A percentile compares a stretch with the other conserved stretches of the same genome.
phyloP scores from a whole-genome alignment of 2,888 invertebrate species.

The Chrysodeixis includens region DNA sequence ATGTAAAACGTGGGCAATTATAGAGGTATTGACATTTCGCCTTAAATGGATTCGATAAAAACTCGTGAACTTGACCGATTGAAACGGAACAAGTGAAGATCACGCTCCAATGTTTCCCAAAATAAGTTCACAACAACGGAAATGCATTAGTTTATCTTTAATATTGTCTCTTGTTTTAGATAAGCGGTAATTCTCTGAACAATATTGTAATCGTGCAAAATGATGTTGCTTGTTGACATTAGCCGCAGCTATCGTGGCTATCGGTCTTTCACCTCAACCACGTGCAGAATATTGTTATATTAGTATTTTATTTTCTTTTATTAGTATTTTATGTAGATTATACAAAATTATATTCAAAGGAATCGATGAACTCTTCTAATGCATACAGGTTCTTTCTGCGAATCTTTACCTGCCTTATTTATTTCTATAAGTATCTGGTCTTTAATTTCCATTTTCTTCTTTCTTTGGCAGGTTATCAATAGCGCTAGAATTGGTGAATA shows the following conservation, averaged over 20 bases:
- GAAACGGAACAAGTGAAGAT: too few species aligned
- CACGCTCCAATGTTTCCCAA: too few species aligned
- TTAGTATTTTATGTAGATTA: too few species aligned
- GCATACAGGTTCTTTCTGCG: too few species aligned
- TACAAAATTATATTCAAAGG: too few species aligned
- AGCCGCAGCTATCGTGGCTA: neutral
- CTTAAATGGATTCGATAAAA: neutral
- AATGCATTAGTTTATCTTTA: too few species aligned
- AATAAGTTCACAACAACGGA: too few species aligned
- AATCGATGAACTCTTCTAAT: too few species aligned
- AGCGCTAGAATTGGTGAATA: conserved; percentile 94
- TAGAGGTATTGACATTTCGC: neutral
- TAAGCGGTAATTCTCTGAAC: neutral
- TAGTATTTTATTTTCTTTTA: too few species aligned
- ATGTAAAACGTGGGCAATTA: neutral
- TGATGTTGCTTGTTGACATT: neutral
- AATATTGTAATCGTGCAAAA: neutral
- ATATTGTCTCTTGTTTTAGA: neutral
- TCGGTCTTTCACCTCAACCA: conserved; percentile 3
- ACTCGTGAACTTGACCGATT: neutral
- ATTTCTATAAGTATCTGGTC: too few species aligned
- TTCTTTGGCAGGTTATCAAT: conserved; percentile 90
- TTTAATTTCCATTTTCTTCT: conserved; percentile 15
- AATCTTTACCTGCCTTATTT: too few species aligned
- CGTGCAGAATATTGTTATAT: neutral